These are phyloP conservation scores for Elephantulus edwardii DNA, from an alignment of 2,113 vertebrate species.

Conservation along the genomic window DNA sequence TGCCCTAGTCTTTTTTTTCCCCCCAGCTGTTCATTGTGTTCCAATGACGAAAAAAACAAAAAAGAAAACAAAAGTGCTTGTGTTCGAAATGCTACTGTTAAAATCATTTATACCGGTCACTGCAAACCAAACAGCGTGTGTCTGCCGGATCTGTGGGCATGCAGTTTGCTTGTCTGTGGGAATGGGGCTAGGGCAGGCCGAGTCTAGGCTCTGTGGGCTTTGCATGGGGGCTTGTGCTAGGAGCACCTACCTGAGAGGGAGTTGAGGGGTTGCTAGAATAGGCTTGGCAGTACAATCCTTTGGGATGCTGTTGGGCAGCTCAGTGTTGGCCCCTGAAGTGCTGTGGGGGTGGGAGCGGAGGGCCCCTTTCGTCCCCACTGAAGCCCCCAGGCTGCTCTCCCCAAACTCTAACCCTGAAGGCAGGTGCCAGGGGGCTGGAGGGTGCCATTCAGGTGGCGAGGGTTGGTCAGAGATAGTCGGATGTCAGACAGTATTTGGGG, in stretches of 20 bases:
- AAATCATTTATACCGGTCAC: constrained; percentile 46
- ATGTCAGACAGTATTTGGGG: constrained; percentile 91
- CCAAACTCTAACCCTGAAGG: constrained; percentile 54
- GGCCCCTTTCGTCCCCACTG: not conserved
- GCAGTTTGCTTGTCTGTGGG: constrained; percentile 60
- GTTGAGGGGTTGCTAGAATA: constrained; percentile 25
- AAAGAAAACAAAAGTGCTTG: constrained; percentile 73
- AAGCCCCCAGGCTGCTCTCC: constrained; percentile 13
- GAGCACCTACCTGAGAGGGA: constrained; percentile 55
- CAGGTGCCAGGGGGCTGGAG: constrained; percentile 54
- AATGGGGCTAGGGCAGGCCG: constrained; percentile 17
- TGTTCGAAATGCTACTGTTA: constrained; percentile 58
- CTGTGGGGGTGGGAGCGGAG: constrained; percentile 20
- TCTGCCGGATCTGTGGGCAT: constrained; percentile 62
- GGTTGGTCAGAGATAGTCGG: constrained; percentile 62
- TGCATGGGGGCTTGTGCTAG: constrained; percentile 50
- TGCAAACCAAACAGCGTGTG: constrained; percentile 70
- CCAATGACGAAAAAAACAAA: constrained; percentile 78
- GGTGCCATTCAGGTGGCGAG: constrained; percentile 55
- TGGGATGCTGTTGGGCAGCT: constrained; percentile 14
- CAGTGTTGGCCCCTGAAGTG: not conserved
- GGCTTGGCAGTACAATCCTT: constrained; percentile 52
- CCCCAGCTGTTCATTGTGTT: constrained; percentile 80
- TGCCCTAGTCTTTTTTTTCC: too few relatives aligned
- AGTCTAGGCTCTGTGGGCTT: constrained; percentile 57